A percentile compares a stretch with the other conserved stretches of the same genome.
These are phyloP conservation scores for Drosophila algonquin DNA, from an alignment of 2,888 invertebrate genomes.

Conservation along the genomic window DNA sequence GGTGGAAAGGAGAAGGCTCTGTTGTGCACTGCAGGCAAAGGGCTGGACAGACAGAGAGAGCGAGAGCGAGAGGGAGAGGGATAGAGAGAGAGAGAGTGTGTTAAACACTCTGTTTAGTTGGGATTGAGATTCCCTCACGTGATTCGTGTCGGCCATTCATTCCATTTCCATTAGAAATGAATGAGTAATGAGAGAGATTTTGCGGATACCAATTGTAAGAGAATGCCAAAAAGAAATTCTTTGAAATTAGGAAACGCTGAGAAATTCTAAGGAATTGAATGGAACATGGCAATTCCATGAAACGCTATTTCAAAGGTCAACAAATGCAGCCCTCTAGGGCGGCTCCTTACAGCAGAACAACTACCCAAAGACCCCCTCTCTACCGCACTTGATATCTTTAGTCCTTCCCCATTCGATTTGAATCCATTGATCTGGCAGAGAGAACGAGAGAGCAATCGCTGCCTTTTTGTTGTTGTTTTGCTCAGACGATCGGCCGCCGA, in stretches of 20 bases:
- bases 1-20: neutral
- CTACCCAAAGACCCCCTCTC: neutral
- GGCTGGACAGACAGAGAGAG: neutral
- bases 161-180: neutral
- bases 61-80: conserved; percentile 3
- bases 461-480: neutral
- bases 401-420: neutral
- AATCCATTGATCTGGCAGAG: too few relatives aligned
- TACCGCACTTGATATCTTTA: neutral
- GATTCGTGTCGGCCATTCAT: neutral
- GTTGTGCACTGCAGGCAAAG: neutral
- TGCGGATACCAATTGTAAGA: neutral
- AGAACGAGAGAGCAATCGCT: too few relatives aligned
- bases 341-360: too few relatives aligned
- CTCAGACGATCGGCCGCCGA: neutral
- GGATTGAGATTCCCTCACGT: neutral
- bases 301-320: neutral
- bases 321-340: neutral
- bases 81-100: conserved; percentile 23
- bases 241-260: neutral
- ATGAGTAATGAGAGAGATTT: neutral
- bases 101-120: conserved; percentile 41
- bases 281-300: too few relatives aligned
- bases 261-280: neutral
- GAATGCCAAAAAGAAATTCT: neutral